Conservation (phyloP, 2,888 invertebrate species). For the Chymomyza fuscimana region DNA sequence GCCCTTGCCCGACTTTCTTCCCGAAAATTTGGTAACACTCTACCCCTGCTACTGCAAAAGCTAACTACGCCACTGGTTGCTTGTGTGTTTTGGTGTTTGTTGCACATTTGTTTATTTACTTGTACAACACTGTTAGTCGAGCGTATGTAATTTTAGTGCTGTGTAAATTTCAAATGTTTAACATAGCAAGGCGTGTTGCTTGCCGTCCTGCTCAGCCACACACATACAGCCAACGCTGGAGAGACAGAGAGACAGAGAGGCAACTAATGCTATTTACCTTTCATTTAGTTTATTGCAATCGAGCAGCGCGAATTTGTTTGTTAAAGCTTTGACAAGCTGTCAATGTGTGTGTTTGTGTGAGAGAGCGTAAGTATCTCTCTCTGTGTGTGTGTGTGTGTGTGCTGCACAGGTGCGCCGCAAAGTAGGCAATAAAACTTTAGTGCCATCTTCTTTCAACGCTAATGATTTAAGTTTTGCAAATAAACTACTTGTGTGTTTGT, state of each 20-base stretch:
- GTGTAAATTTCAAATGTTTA: slow-evolving; percentile 48
- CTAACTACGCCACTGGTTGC: too few relatives aligned
- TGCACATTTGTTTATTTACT: slow-evolving; percentile 46
- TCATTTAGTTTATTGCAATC: slow-evolving; percentile 64
- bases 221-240: neutral
- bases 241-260: too few relatives aligned
- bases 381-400: neutral
- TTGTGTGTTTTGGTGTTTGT: slow-evolving; percentile 20
- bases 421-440: slow-evolving; percentile 16
- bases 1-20: too few relatives aligned
- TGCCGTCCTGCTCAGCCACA: slow-evolving; percentile 16
- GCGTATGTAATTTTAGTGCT: slow-evolving; percentile 54
- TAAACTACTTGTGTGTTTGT: neutral
- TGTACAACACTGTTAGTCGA: slow-evolving; percentile 12
- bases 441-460: neutral
- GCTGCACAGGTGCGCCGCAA: slow-evolving; percentile 11
- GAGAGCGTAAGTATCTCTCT: neutral
- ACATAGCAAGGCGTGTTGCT: slow-evolving; percentile 33
- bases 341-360: neutral
- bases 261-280: slow-evolving; percentile 52
- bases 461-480: slow-evolving; percentile 8
- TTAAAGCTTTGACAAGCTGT: slow-evolving; percentile 13
- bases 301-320: slow-evolving; percentile 45
- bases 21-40: too few relatives aligned
- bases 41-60: too few relatives aligned